Evolutionary conservation across 2,113 vertebrate genomes (phyloP).

Genomic region (Protomyctophum bolini): DNA sequence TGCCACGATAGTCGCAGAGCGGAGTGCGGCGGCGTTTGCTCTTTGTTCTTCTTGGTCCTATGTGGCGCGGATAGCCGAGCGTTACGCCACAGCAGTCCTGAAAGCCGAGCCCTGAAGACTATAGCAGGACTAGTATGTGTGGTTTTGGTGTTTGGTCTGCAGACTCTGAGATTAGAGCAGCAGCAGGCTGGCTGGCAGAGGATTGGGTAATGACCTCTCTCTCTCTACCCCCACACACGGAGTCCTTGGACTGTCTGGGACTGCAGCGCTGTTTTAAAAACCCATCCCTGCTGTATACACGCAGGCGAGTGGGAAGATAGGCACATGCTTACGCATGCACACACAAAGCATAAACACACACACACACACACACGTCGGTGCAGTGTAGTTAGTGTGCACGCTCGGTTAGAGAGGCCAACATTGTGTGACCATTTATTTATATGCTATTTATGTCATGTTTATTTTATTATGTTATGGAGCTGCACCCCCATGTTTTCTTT

Average conservation of each 20-base stretch:
- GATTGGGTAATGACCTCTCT: constrained; percentile 76
- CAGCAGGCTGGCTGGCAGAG: constrained; percentile 59
- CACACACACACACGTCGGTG: neutral
- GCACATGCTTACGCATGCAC: neutral
- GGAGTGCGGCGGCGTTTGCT: constrained; percentile 45
- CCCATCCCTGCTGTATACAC: neutral
- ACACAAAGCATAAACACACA: constrained; percentile 23
- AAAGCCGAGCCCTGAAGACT: constrained; percentile 55
- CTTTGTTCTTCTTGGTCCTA: constrained; percentile 66
- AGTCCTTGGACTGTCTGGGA: constrained; percentile 75
- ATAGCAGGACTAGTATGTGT: constrained; percentile 63
- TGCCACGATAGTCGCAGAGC: constrained; percentile 43
- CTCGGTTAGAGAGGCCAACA: too few species aligned
- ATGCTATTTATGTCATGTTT: too few species aligned
- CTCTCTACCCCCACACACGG: constrained; percentile 55
- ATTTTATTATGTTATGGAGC: too few species aligned
- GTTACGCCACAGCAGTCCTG: constrained; percentile 45
- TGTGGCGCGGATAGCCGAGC: constrained; percentile 56
- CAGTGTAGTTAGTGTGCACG: neutral
- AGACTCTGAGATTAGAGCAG: constrained; percentile 68
- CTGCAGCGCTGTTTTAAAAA: constrained; percentile 45
- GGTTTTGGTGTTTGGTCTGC: constrained; percentile 74
- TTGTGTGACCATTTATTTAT: too few species aligned
- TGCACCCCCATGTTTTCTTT: too few species aligned
- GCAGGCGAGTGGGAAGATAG: neutral